Evolutionary conservation across 53 echinoderm and acorn worm species (phyloP), one percentile per base, ranked within the genome.

Genomic region (Holothuria leucospilota): DNA sequence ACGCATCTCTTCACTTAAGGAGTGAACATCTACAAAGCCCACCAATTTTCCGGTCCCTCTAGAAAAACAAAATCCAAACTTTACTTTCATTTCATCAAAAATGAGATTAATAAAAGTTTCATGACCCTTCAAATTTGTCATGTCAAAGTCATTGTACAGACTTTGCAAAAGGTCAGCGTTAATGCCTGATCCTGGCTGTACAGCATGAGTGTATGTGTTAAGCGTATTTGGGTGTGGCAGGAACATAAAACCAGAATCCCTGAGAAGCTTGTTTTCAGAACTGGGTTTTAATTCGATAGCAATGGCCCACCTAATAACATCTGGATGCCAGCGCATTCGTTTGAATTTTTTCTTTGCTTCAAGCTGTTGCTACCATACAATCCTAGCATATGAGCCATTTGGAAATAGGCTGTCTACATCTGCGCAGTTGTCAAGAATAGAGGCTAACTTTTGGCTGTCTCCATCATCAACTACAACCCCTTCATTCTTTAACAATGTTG

Each of bases 21-120:
- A 20, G 3, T 67, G 39, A 63, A 66, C 10, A 24, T 84, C 68
- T 13, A 24, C 38, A 38, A 84, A 66, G 12, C 84, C 84, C 18
- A 84, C 39, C 5, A 68, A 26, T 23, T 42, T 24, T 8, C 84
- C 67, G 13, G 66, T 63, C 4, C 21, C 11, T 7, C 39, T 15
- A 27, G 63, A 42, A 84, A 39, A 84, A 5, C 27, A 21, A 16
- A 66, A 38, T 14, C 65, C 84, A 13, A 12, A 52, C 21, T 84
- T 84, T 28, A 84, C 39, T 40, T 83, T 84, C 66, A 84, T 84
- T 34, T 84, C 65, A 64, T 84, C 66, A 20, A 53, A 34, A 46
- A 84, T 27, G 7, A 84, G 23, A 39, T 20, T 26, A 38, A 63
- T 38, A 38, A 63, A 29, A 23, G n/a, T 65, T 42, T 84, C 58